Evolutionary conservation across 2,888 invertebrate genomes (phyloP).

Genomic region (Pyrocoelia pectoralis): DNA sequence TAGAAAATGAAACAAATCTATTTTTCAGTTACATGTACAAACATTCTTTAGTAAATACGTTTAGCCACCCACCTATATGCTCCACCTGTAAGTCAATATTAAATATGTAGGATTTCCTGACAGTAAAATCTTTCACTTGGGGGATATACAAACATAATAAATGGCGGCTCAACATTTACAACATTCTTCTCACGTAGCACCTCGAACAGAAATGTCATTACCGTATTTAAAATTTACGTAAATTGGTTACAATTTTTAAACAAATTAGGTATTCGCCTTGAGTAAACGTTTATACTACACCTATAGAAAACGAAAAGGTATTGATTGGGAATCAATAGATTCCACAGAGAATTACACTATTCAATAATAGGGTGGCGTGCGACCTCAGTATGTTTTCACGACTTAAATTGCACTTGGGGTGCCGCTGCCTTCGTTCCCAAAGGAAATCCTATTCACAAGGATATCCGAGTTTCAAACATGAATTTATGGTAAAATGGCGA

Average conservation of each 20-base stretch:
- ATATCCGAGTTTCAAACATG: background rate
- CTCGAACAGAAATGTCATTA: background rate
- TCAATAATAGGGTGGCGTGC: constrained; percentile 20
- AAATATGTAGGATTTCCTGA: constrained; percentile 2
- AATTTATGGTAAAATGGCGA: background rate
- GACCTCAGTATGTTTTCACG: constrained; percentile 20
- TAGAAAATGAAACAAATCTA: background rate
- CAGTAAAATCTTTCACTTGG: constrained; percentile 3
- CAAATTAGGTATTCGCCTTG: background rate
- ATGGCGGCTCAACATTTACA: background rate
- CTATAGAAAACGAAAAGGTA: background rate
- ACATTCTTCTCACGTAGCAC: background rate
- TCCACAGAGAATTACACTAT: constrained; percentile 15
- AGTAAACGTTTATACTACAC: background rate
- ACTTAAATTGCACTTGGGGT: constrained; percentile 22
- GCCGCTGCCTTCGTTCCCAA: background rate
- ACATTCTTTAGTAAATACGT: constrained; percentile 1
- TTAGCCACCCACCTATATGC: background rate
- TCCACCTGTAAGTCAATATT: background rate
- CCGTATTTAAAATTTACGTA: no score
- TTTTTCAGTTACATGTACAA: background rate
- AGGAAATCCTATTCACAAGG: constrained; percentile 6
- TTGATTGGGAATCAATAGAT: constrained; percentile 9
- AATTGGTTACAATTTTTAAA: background rate
- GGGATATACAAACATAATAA: constrained; percentile 1